These are phyloP conservation scores for Therioaphis trifolii DNA, from an alignment of 2,888 invertebrate species.

Conservation along the genomic window DNA sequence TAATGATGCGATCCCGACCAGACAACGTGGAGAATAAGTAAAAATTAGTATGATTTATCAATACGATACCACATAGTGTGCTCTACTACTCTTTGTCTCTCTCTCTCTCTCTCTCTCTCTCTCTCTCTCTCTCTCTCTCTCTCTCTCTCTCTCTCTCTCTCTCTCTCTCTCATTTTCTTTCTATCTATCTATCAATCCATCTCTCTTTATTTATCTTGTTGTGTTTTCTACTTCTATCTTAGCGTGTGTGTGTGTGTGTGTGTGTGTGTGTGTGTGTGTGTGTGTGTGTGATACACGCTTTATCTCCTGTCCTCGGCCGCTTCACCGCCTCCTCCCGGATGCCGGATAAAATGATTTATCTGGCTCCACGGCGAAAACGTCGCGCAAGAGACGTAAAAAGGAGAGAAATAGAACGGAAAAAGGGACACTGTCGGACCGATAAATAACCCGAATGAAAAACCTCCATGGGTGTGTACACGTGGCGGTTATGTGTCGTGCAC, in stretches of 20 bases:
- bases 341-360: not conserved
- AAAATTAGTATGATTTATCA: constrained; percentile 48
- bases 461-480: not conserved
- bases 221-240: no score
- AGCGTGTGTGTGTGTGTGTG: no score
- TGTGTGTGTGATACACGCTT: no score
- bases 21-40: constrained; percentile 13
- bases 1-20: constrained; percentile 31
- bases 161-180: no score
- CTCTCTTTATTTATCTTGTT: no score
- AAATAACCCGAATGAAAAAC: constrained; percentile 26
- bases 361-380: not conserved
- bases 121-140: not conserved
- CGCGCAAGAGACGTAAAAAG: not conserved
- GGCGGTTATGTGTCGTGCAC: no score
- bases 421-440: constrained; percentile 1
- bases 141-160: not conserved
- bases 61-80: not conserved
- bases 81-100: not conserved
- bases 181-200: no score
- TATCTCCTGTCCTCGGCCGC: no score
- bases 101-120: constrained; percentile 9
- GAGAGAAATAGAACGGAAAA: not conserved
- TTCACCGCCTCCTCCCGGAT: not conserved
- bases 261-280: no score